Percentiles rank a stretch among this genome's conserved stretches.
Conservation (phyloP, 2,797 vertebrate species). For the Micromesistius poutassou region DNA sequence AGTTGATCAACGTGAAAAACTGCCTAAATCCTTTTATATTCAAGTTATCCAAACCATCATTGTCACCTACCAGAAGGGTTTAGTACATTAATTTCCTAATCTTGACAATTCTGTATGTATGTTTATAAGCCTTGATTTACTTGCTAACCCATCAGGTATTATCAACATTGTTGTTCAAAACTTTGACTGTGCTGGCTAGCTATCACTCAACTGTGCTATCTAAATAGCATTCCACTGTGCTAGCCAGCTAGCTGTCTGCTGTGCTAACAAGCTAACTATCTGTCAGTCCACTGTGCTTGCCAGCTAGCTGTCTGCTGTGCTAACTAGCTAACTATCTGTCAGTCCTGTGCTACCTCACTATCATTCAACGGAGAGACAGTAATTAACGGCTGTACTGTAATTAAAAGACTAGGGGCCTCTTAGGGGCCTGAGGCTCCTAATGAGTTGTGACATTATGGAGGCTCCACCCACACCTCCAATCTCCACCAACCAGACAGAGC, state of each 20-base stretch:
- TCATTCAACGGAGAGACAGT: constrained; percentile 55
- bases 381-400: constrained; percentile 89
- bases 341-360: constrained; percentile 36
- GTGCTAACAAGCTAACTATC: neutral
- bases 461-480: constrained; percentile 71
- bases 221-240: no score
- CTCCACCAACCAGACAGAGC: constrained; percentile 48
- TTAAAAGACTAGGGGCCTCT: constrained; percentile 81
- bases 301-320: neutral
- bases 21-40: neutral
- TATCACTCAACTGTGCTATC: neutral
- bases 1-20: neutral
- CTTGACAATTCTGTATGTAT: neutral
- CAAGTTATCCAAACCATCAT: neutral
- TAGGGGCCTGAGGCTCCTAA: constrained; percentile 77
- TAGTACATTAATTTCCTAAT: neutral
- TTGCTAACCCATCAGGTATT: neutral
- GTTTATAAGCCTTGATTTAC: neutral
- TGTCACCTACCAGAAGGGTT: neutral
- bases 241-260: neutral
- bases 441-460: constrained; percentile 81
- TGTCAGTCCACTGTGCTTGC: neutral
- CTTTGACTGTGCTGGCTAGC: neutral
- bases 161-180: neutral
- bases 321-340: constrained; percentile 8